phyloP scores from a whole-genome alignment of 2,888 invertebrate species.

The Omphaloscelis lunosa region DNA sequence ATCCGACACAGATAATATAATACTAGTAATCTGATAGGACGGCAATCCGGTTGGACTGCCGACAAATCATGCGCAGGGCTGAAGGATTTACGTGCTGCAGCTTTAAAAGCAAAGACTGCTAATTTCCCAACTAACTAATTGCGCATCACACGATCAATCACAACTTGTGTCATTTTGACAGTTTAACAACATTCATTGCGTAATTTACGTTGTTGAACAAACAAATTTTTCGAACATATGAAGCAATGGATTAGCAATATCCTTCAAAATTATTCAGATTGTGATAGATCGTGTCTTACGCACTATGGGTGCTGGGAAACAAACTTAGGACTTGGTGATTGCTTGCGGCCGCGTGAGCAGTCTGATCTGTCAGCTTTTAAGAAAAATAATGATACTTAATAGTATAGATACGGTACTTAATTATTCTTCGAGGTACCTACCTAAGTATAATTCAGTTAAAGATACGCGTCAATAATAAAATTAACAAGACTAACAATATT shows the following conservation, averaged over 20 bases:
- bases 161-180: no score
- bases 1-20: no score
- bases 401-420: no score
- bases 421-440: background rate
- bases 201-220: no score
- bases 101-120: background rate
- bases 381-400: background rate
- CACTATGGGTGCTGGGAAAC: background rate
- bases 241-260: no score
- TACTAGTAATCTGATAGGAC: no score
- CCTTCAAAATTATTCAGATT: no score
- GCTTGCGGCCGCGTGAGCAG: background rate
- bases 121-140: background rate
- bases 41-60: background rate
- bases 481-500: constrained; percentile 6
- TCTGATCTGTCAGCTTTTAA: background rate
- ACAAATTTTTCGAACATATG: no score
- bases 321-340: background rate
- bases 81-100: background rate
- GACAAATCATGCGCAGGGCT: no score
- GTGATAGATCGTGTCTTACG: no score
- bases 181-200: no score
- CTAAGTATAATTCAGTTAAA: background rate
- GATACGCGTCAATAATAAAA: constrained; percentile 19
- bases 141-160: no score